Base-by-base conservation (phyloP, 2,113 vertebrate genomes). In the Etheostoma spectabile region DNA sequence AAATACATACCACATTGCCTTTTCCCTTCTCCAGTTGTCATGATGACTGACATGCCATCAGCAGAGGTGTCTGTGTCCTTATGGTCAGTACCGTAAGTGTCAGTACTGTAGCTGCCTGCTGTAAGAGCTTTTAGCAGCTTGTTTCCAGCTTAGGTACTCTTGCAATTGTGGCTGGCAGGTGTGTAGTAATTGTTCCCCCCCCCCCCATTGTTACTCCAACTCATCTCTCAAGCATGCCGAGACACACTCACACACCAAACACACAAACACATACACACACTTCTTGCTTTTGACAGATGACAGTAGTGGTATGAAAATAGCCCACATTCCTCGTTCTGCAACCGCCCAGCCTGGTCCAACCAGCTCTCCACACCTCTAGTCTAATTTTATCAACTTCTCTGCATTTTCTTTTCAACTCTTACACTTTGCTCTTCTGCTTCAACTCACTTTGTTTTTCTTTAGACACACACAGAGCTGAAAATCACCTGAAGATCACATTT, bases 301-400 rank as follows among this genome's bases (percentile, higher is more conserved):
- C 86, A 88, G 84, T 22, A 72, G 84, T 60, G 27, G 60, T 88
- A 59, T 89, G 88, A 61, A 90, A 90, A 92, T 87, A 79, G 83
- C 67, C 69, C 71, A 88, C 91, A 94, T 94, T 94, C 88, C 77
- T 84, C 65, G 74, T 18, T 46, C 83, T 68, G 59, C 66, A 83
- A 87, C 85, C 51, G 42, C 68, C 79, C 82, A 62, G 74, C 89
- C 91, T 70, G 86, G 91, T 93, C 75, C 72, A 83, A 91, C 93
- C 62, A 45, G 92, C 73, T 77, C 42, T 70, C 53, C 62, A 10
- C 49, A 22, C 74, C 71, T 65, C 52, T 16, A 22, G 61, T 35
- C 52, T 55, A 16, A 69, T 62, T 71, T 64, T 22, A 68, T 77
- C 27, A 8, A 33, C 42, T 49, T 77, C 46, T 64, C 16, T 70